Conservation (phyloP, 1,140 invertebrate genomes). For the Zaprionus inermis region DNA sequence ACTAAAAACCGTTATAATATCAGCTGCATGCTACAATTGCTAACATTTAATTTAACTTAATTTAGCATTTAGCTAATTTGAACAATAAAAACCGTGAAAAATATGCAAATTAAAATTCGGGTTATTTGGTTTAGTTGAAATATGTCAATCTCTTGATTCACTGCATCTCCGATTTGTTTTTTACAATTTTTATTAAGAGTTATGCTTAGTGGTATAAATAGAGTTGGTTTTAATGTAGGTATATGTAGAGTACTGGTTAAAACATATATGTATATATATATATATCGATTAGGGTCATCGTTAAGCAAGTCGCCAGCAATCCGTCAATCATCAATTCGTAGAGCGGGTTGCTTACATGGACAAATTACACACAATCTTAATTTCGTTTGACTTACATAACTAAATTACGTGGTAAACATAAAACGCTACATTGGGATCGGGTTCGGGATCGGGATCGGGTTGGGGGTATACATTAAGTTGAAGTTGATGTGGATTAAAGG, state of each 20-base stretch:
- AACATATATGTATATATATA: constrained; percentile 10
- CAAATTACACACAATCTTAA: constrained; percentile 20
- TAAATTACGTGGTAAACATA: constrained; percentile 41
- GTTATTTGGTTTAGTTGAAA: background rate
- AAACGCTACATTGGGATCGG: constrained; percentile 15
- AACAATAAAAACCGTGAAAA: too few relatives aligned
- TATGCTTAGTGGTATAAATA: constrained; percentile 39
- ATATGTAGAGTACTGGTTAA: constrained; percentile 18
- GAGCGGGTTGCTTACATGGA: constrained; percentile 4
- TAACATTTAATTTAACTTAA: too few relatives aligned
- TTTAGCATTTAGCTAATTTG: too few relatives aligned
- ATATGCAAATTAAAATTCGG: background rate
- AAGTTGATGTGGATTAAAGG: background rate
- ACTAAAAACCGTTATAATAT: background rate
- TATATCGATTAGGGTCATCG: constrained; percentile 8
- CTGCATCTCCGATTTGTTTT: background rate
- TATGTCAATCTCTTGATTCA: background rate
- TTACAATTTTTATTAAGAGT: constrained; percentile 36
- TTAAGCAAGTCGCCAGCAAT: constrained; percentile 4
- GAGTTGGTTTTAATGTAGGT: constrained; percentile 11
- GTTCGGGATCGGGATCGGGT: constrained; percentile 5
- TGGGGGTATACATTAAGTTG: constrained; percentile 19
- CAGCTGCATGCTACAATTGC: too few relatives aligned
- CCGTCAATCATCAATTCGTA: constrained; percentile 11
- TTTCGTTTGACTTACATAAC: constrained; percentile 27